Base-by-base conservation (phyloP, 2,797 vertebrate species). In the Catostomus latipinnis region DNA sequence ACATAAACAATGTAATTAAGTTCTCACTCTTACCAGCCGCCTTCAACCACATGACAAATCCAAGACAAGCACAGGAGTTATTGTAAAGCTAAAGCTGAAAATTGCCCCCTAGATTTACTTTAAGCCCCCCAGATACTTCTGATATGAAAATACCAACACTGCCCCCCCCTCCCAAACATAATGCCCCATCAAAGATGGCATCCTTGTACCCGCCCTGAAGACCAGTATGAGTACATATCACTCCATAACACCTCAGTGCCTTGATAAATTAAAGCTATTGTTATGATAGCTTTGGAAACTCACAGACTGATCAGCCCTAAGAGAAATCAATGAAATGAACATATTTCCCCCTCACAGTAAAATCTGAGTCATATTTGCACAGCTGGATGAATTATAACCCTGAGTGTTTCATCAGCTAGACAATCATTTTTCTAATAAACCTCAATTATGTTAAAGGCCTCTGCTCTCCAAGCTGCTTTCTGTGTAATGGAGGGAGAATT, bases 381-480 rank as follows among this genome's bases (percentile, higher is more conserved):
- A 89, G 87, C 88, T 89, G 87, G 62, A 52, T 53, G 18, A 81
- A 70, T 79, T 82, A 86, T 85, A 62, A 70, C 71, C 73, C 62
- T 65, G 57, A 79, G 48, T 76, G 80, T 74, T 86, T 84, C 22
- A 75, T 79, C 71, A 79, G 71, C 82, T 75, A 71, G 45, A 50
- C 73, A 50, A 62, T 18, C 68, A 81, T 81, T 73, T 53, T 67
- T 79, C 72, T 61, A 76, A 83, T 80, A 82, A 82, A 82, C 56
- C 71, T 56, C 74, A 83, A 78, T 81, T 82, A 83, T 69, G 49
- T 71, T 60, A 60, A 76, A 66, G 74, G 61, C 6, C 75, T 65
- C 7, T 62, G 57, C 69, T 73, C 54, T 62, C 56, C 53, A 9
- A 43, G 58, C 67, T 66, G 48, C 57, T 77, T 62, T 71, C 53